Conservation (phyloP, 2,888 invertebrate species). For the Pollenia amentaria region DNA sequence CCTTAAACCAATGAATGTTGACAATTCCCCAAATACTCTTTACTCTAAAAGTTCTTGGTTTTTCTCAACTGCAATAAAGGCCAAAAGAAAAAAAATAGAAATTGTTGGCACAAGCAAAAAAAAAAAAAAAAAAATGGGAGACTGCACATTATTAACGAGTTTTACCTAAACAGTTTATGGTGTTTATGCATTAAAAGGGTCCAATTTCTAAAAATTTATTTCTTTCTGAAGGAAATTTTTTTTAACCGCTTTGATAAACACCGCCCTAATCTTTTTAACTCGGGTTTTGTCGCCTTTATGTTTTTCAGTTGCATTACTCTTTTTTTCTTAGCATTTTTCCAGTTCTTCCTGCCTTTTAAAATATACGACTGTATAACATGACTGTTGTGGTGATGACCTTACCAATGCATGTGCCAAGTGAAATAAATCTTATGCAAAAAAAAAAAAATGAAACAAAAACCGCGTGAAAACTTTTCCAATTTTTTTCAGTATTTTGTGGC, state of each 20-base stretch:
- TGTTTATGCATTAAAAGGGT: background rate
- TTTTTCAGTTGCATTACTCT: background rate
- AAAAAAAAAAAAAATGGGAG: slow-evolving; percentile 48
- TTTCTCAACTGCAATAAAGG: slow-evolving; percentile 17
- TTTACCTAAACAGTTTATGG: slow-evolving; percentile 61
- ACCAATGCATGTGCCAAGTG: slow-evolving; percentile 76
- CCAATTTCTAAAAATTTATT: background rate
- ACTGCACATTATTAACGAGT: slow-evolving; percentile 72
- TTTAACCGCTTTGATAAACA: background rate
- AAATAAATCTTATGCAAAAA: slow-evolving; percentile 79
- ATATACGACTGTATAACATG: slow-evolving; percentile 56
- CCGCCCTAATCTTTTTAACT: slow-evolving; percentile 24
- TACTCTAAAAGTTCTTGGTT: slow-evolving; percentile 16
- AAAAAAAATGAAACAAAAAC: slow-evolving; percentile 62
- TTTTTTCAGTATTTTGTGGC: slow-evolving; percentile 41
- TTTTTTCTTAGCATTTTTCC: background rate
- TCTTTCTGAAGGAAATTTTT: background rate
- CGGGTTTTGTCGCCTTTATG: slow-evolving; percentile 48
- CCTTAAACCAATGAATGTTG: slow-evolving; percentile 36
- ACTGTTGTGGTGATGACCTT: slow-evolving; percentile 74
- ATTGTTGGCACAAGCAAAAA: slow-evolving; percentile 7
- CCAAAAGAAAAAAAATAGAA: background rate
- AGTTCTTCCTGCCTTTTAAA: slow-evolving; percentile 40
- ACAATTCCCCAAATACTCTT: slow-evolving; percentile 66
- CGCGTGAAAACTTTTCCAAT: slow-evolving; percentile 55